Evolutionary conservation across 1,140 invertebrate species (phyloP), one percentile per base, ranked within the genome.

Genomic region (Elymnias hypermnestra): DNA sequence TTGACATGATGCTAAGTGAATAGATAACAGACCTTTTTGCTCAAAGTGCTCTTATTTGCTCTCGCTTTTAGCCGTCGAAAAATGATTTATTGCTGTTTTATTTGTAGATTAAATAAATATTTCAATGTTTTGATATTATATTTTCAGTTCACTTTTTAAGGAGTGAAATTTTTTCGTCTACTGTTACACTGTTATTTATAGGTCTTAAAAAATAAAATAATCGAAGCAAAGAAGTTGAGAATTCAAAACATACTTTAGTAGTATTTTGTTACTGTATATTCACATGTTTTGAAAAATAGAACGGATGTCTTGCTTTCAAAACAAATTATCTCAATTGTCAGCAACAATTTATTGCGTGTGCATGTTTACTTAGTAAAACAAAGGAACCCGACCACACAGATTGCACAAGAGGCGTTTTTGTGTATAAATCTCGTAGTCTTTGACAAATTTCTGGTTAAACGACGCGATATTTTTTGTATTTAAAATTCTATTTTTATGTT

Each of bases 1-100:
- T 71, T 71, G 73, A 74, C 71, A 77, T 72, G 58, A 63, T 53
- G 57, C 53, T 75, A 73, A 77, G 71, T 74, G 72, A 61, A 58
- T 41, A 67, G 68, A 75, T 70, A 71, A 66, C 63, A 51, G 58
- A 63, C 57, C 63, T 63, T 72, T 70, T 66, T 56, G 23, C 33
- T 36, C 5, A 4, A 14, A 21, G 15, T 36, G 15, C 9, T 36
- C 18, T 36, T 36, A 36, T 36, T 36, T 37, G 48, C 42, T 51
- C 44, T 44, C 48, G 48, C 53, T 43, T 42, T 45, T 51, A 51
- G 46, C 41, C 5, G 12, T 5, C 7, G 18, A 7, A 35, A 19
- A 21, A 19, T 46, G 33, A 36, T 44, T 44, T 35, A 33, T 44
- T 23, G 21, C 21, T 33, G 31, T 44, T 44, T 35, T 31, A 35